Conservation (phyloP, 2,888 invertebrate genomes). For the Scaptomyza caliginosa region DNA sequence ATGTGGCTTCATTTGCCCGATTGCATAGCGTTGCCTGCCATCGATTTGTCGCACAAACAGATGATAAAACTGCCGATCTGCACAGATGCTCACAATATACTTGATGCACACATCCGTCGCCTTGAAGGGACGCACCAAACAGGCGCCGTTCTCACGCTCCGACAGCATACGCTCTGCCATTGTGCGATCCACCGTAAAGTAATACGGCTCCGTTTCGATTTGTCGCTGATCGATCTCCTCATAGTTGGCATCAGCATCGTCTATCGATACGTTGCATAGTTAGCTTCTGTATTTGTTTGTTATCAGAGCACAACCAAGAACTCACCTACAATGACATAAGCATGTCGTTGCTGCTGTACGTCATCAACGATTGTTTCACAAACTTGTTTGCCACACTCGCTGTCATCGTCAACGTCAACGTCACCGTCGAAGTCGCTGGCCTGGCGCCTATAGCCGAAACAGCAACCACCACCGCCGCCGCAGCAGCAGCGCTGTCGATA, state of each 20-base stretch:
- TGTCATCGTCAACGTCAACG: slow-evolving; percentile 34
- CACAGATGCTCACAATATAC: slow-evolving; percentile 82
- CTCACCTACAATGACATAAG: slow-evolving; percentile 83
- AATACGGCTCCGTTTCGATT: slow-evolving; percentile 82
- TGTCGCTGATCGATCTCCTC: slow-evolving; percentile 76
- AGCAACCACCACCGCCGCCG: slow-evolving; percentile 20
- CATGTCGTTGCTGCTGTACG: slow-evolving; percentile 62
- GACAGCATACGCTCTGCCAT: slow-evolving; percentile 80
- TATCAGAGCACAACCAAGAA: slow-evolving; percentile 27
- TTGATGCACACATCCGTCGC: slow-evolving; percentile 81
- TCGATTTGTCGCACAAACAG: slow-evolving; percentile 81
- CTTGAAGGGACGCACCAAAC: slow-evolving; percentile 83
- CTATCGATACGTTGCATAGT: slow-evolving; percentile 40
- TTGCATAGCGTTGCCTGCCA: slow-evolving; percentile 75
- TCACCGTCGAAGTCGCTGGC: slow-evolving; percentile 35
- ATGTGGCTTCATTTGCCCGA: slow-evolving; percentile 81
- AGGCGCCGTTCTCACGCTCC: slow-evolving; percentile 81
- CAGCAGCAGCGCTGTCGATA: background rate
- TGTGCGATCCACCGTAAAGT: slow-evolving; percentile 81
- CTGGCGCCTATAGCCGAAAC: slow-evolving; percentile 42
- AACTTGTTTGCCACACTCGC: slow-evolving; percentile 70
- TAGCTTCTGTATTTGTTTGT: background rate
- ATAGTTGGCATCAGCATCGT: slow-evolving; percentile 78
- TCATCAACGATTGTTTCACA: slow-evolving; percentile 54
- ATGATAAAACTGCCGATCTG: slow-evolving; percentile 81